Conservation (phyloP, 1,140 invertebrate species). For the Habropoda laboriosa region DNA sequence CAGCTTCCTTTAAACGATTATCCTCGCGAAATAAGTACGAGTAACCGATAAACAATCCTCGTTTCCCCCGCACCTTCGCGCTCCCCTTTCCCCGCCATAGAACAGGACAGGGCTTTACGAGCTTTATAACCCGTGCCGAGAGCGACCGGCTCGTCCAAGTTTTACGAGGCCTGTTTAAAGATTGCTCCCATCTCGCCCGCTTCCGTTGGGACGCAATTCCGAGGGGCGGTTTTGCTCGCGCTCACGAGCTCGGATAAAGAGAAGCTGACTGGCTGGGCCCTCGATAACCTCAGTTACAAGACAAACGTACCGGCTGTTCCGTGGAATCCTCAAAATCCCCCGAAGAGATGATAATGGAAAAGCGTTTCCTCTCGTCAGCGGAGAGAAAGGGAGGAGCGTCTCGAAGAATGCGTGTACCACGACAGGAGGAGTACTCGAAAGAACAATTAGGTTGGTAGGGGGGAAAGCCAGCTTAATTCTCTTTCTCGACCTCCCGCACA, state of each 20-base stretch:
- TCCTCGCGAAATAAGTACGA: conserved; percentile 19
- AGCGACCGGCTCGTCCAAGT: conserved; percentile 46
- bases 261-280: not conserved
- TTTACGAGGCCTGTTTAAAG: conserved; percentile 60
- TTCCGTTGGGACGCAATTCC: not conserved
- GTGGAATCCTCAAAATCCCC: no score
- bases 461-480: conserved; percentile 1
- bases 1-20: conserved; percentile 37
- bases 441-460: conserved; percentile 1
- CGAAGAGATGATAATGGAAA: no score
- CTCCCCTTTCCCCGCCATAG: not conserved
- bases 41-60: conserved; percentile 16
- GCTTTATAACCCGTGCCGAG: conserved; percentile 53
- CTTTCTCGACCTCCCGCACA: not conserved
- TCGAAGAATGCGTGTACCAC: no score
- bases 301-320: not conserved
- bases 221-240: conserved; percentile 3
- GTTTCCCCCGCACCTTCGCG: not conserved
- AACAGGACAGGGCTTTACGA: conserved; percentile 42
- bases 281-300: not conserved
- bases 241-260: not conserved
- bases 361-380: no score
- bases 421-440: not conserved
- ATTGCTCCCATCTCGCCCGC: not conserved
- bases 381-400: not conserved